phyloP scores from a whole-genome alignment of 2,113 vertebrate species.

The Corythaixoides concolor region DNA sequence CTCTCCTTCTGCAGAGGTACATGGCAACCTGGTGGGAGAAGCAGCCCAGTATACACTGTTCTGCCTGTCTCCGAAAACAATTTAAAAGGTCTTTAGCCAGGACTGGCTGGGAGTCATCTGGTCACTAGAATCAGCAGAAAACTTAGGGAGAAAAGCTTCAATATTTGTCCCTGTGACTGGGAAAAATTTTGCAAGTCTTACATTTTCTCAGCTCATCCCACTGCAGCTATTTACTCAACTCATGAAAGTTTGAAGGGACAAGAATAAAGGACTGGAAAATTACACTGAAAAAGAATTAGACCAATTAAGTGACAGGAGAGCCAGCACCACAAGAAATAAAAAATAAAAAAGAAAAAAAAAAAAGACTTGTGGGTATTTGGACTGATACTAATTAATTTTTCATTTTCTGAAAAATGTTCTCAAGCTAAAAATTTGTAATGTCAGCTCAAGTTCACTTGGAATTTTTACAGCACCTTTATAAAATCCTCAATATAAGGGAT shows the following conservation, averaged over 20 bases:
- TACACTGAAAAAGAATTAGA: background rate
- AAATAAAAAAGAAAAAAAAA: background rate
- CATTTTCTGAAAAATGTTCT: background rate
- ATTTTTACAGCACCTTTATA: background rate
- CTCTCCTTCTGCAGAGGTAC: background rate
- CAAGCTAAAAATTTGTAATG: background rate
- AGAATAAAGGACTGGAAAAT: constrained; percentile 14
- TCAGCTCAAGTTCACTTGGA: background rate
- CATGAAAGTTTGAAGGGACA: background rate
- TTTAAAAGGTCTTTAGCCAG: background rate
- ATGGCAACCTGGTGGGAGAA: background rate
- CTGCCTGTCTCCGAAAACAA: background rate
- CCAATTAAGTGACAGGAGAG: background rate
- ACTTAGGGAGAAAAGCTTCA: background rate
- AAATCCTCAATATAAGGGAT: background rate
- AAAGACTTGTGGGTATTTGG: background rate
- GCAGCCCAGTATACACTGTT: background rate
- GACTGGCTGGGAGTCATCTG: background rate
- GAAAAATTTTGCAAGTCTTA: constrained; percentile 1
- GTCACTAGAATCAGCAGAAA: background rate
- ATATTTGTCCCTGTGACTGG: background rate
- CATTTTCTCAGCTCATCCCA: background rate
- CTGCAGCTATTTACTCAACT: background rate
- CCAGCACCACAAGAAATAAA: background rate
- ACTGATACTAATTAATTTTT: background rate